A percentile compares a stretch with the other conserved stretches of the same genome.
Evolutionary conservation across 1,140 invertebrate genomes (phyloP).

Genomic region (Drosophila takahashii): DNA sequence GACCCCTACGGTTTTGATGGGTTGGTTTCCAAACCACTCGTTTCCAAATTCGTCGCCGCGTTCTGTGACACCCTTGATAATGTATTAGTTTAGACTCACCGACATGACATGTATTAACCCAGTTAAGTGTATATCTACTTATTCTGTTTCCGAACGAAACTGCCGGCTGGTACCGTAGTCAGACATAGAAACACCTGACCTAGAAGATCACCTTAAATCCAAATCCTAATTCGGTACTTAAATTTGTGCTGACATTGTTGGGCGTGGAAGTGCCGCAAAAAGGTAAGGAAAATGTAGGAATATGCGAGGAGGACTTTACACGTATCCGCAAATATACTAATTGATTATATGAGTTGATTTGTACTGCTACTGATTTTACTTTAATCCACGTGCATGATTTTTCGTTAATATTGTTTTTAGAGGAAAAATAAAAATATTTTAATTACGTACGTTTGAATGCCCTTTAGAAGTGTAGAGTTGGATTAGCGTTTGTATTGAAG

Average conservation of each 20-base stretch:
- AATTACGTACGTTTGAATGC: conserved; percentile 67
- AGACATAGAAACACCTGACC: not conserved
- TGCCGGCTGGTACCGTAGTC: not conserved
- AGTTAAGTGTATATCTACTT: too few species aligned
- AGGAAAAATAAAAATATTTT: conserved; percentile 31
- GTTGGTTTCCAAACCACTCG: too few species aligned
- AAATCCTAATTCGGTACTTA: not conserved
- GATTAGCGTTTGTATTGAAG: conserved; percentile 45
- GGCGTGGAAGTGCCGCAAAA: not conserved
- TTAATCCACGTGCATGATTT: conserved; percentile 30
- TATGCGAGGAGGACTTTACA: conserved; percentile 9
- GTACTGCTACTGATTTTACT: conserved; percentile 2
- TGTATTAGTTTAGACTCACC: too few species aligned
- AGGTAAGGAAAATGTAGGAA: conserved; percentile 1
- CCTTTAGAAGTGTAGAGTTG: conserved; percentile 41
- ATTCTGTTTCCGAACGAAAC: not conserved
- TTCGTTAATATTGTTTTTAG: conserved; percentile 14
- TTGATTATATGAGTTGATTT: conserved; percentile 1
- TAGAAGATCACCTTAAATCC: not conserved
- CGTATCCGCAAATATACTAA: not conserved
- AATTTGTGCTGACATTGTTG: not conserved
- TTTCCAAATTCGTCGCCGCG: too few species aligned
- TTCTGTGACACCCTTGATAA: too few species aligned
- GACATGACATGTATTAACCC: not conserved
- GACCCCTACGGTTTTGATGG: too few species aligned